Percentiles rank a stretch among this genome's conserved stretches.
phyloP scores from a whole-genome alignment of 2,888 invertebrate genomes.

The Steinernema hermaphroditum region DNA sequence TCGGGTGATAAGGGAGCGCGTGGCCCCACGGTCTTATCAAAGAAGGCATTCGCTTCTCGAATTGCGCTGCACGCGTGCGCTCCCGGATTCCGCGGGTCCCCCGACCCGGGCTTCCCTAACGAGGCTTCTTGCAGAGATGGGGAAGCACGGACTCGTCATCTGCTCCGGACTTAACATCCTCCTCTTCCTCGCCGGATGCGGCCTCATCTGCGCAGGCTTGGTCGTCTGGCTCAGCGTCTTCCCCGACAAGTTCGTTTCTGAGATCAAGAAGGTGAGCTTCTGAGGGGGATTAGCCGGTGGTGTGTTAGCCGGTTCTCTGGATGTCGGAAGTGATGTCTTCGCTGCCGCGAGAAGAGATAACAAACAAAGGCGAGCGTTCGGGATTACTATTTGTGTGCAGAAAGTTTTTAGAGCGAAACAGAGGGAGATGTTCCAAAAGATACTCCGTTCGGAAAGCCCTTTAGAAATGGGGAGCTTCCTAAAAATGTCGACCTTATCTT shows the following conservation, averaged over 20 bases:
- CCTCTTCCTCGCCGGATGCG: slow-evolving; percentile 44
- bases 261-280: slow-evolving; percentile 46
- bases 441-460: no score
- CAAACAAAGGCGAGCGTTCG: no score
- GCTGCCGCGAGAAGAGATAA: no score
- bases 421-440: no score
- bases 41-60: background rate
- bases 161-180: slow-evolving; percentile 33
- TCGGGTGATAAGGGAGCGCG: background rate
- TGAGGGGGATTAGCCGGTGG: no score
- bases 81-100: background rate
- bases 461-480: no score
- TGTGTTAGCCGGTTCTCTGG: no score
- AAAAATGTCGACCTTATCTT: no score
- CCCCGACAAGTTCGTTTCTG: slow-evolving; percentile 42
- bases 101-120: no score
- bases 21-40: slow-evolving; percentile 4
- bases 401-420: no score
- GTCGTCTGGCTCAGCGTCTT: slow-evolving; percentile 49
- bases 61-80: background rate
- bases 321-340: no score
- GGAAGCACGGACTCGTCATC: slow-evolving; percentile 20
- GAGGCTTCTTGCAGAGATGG: slow-evolving; percentile 8
- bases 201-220: slow-evolving; percentile 47
- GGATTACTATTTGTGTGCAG: no score